These are phyloP conservation scores for Gymnothorax javanicus DNA, from an alignment of 2,797 vertebrate species.

Conservation along the genomic window DNA sequence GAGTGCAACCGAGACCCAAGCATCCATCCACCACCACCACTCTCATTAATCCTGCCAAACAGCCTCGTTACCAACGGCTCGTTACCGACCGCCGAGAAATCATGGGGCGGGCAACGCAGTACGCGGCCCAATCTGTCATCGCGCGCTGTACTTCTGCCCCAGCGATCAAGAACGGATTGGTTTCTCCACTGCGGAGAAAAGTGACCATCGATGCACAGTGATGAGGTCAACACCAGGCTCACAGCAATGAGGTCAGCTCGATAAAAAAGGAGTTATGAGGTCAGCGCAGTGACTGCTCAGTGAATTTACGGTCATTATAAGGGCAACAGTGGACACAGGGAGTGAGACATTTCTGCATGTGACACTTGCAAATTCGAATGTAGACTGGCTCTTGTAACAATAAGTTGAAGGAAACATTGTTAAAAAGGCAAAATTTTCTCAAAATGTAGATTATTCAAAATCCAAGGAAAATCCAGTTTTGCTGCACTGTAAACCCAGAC, in stretches of 20 bases:
- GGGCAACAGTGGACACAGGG: neutral
- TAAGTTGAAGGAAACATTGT: too few species aligned
- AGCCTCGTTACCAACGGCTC: slow-evolving; percentile 88
- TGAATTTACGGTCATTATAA: neutral
- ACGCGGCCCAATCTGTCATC: slow-evolving; percentile 86
- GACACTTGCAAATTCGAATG: neutral
- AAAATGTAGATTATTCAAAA: too few species aligned
- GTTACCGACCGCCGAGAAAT: slow-evolving; percentile 81
- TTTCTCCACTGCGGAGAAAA: neutral
- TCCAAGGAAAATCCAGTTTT: too few species aligned
- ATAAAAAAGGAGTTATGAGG: neutral
- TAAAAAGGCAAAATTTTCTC: too few species aligned
- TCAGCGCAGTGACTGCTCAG: neutral
- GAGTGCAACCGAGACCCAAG: slow-evolving; percentile 89
- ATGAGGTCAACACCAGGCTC: neutral
- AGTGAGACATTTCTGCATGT: neutral
- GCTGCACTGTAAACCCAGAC: too few species aligned
- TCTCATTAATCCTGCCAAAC: slow-evolving; percentile 99
- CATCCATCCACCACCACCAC: slow-evolving; percentile 95
- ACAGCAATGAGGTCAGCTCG: neutral
- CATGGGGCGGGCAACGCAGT: slow-evolving; percentile 93
- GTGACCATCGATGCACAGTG: neutral
- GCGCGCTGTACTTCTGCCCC: slow-evolving; percentile 31
- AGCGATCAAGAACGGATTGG: neutral
- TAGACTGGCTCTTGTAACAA: neutral